phyloP scores from a whole-genome alignment of 2,113 vertebrate species.

The Brachirus orientalis region DNA sequence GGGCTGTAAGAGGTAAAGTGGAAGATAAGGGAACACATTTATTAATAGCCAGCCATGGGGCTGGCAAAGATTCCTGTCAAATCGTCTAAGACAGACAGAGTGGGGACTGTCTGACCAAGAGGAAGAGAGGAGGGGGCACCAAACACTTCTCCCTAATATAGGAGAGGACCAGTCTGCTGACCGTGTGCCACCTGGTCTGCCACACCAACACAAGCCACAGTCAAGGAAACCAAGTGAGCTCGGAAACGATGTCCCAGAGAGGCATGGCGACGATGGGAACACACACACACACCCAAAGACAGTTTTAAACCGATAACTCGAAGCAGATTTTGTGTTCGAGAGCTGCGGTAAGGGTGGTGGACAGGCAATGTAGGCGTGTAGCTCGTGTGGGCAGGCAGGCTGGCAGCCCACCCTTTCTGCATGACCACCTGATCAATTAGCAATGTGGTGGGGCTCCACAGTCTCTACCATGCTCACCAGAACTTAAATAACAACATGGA shows the following conservation, averaged over 20 bases:
- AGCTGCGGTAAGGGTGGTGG: conserved; percentile 60
- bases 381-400: conserved; percentile 64
- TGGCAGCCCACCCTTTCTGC: conserved; percentile 61
- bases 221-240: conserved; percentile 12
- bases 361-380: conserved; percentile 59
- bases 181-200: conserved; percentile 41
- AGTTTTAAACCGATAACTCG: conserved; percentile 67
- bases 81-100: conserved; percentile 54
- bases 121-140: conserved; percentile 36
- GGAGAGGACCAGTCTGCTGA: conserved; percentile 42
- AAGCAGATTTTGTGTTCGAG: conserved; percentile 73
- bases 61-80: conserved; percentile 66
- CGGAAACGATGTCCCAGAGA: conserved; percentile 35
- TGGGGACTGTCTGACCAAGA: conserved; percentile 40
- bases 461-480: conserved; percentile 44
- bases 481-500: conserved; percentile 51
- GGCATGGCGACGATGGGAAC: conserved; percentile 37
- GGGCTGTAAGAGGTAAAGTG: conserved; percentile 30
- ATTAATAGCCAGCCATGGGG: conserved; percentile 53
- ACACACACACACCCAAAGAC: conserved; percentile 56
- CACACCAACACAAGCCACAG: conserved; percentile 40
- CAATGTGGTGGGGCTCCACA: conserved; percentile 49
- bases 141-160: conserved; percentile 53
- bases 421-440: conserved; percentile 74
- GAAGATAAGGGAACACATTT: conserved; percentile 29